Base-by-base conservation (phyloP, 2,888 invertebrate species). In the Strigamia crassipes region DNA sequence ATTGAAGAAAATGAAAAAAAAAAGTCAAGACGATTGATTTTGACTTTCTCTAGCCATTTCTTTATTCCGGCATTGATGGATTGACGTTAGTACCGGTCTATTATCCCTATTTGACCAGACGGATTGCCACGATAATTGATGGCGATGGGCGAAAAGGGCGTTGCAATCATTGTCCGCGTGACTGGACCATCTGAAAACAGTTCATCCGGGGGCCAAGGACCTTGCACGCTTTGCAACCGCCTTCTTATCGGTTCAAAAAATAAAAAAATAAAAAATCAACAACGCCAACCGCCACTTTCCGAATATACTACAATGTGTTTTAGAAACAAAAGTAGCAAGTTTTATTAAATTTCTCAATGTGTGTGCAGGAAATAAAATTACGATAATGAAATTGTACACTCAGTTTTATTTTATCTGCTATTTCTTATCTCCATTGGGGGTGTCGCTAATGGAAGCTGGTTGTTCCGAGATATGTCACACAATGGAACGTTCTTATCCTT, bases 121-220 rank as follows among this genome's bases (percentile, higher is more conserved):
- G 51, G 51, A 51, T 51, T 51, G 51, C 51, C 13, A 51, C n/a
- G 10, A 51, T 51, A 51, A 51, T 51, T 51, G 51, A 51, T 51
- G 51, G 51, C 51, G 51, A 51, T 51, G 51, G 51, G 51, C 10
- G 51, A 51, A n/a, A n/a, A 51, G 51, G 51, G 51, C 51, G 51
- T n/a, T 51, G 15, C 51, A 51, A 51, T 51, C 51, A 51, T 51
- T 51, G 51, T 51, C 51, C 51, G 51, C 51, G 51, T 51, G 51
- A 51, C 51, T 51, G 51, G 51, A 51, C 51, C 51, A 51, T 51
- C 15, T 51, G 51, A 51, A 51, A 51, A 51, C 51, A n/a, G 51
- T 51, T 51, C 51, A 51, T 51, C 51, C 51, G 51, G n/a, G n/a
- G 51, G 51, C 51, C 51, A 51, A 34, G 34, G 34, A 34, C 34